Percentiles rank a stretch among this genome's conserved stretches.
Evolutionary conservation across 2,797 vertebrate genomes (phyloP).

Genomic region (Rhynchotus rufescens): DNA sequence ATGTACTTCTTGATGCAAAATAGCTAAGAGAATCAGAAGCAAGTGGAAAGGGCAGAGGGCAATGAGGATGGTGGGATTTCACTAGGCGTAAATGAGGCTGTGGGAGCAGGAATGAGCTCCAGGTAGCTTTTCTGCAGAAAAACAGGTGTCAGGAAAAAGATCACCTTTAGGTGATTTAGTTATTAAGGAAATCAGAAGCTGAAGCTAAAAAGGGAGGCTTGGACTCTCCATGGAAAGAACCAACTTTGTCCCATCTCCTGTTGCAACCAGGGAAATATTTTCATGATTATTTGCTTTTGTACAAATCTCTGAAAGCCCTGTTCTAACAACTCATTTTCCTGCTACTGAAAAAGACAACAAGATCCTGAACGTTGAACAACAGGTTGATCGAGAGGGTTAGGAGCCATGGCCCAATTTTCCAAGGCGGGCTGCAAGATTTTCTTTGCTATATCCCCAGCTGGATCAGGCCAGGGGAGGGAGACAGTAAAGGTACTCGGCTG

Average conservation of each 20-base stretch:
- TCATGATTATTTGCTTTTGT: background rate
- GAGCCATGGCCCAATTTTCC: background rate
- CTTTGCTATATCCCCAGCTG: background rate
- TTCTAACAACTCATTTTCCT: background rate
- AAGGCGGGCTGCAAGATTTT: background rate
- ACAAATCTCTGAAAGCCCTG: background rate
- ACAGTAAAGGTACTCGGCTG: background rate
- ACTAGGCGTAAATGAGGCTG: background rate
- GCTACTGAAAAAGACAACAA: background rate
- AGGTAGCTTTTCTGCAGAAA: background rate
- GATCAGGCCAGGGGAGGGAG: background rate
- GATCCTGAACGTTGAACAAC: background rate
- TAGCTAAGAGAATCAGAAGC: background rate
- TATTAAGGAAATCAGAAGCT: background rate
- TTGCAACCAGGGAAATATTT: background rate
- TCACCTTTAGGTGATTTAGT: background rate
- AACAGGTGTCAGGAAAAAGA: background rate
- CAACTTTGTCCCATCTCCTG: background rate
- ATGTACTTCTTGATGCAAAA: background rate
- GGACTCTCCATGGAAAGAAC: too few species aligned
- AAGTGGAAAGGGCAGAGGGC: background rate
- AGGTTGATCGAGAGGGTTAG: background rate
- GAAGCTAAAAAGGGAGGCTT: background rate
- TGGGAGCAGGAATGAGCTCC: background rate
- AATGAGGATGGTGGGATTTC: background rate